These are phyloP conservation scores for Eupithecia exiguata DNA, from an alignment of 2,888 invertebrate species.

Conservation along the genomic window DNA sequence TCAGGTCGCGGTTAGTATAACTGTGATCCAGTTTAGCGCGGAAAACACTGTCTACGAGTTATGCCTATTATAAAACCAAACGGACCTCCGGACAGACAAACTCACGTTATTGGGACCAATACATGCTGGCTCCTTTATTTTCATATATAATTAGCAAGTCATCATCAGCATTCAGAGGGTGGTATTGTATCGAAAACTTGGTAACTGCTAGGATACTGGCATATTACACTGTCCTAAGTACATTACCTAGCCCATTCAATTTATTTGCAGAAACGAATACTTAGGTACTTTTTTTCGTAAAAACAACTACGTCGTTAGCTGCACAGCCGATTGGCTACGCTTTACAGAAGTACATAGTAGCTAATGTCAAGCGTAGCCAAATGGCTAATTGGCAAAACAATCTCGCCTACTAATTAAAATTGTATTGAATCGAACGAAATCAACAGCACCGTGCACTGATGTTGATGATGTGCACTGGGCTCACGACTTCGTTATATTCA, in stretches of 20 bases:
- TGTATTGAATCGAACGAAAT: neutral
- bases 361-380: neutral
- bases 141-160: neutral
- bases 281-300: neutral
- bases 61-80: neutral
- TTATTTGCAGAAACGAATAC: neutral
- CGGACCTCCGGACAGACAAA: neutral
- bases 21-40: neutral
- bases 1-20: constrained; percentile 45
- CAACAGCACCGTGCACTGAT: neutral
- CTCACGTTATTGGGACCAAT: neutral
- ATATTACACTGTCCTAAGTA: neutral
- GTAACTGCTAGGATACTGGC: neutral
- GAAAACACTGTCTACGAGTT: neutral
- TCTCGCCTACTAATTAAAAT: neutral
- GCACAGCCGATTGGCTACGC: neutral
- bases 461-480: no score
- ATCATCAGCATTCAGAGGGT: neutral
- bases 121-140: neutral
- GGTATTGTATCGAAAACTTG: neutral
- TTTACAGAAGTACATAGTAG: neutral
- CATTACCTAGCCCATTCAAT: neutral
- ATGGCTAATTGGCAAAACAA: neutral
- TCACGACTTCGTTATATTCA: neutral
- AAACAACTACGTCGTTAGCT: neutral